Conservation (phyloP, 2,113 vertebrate species). For the Anolis carolinensis region DNA sequence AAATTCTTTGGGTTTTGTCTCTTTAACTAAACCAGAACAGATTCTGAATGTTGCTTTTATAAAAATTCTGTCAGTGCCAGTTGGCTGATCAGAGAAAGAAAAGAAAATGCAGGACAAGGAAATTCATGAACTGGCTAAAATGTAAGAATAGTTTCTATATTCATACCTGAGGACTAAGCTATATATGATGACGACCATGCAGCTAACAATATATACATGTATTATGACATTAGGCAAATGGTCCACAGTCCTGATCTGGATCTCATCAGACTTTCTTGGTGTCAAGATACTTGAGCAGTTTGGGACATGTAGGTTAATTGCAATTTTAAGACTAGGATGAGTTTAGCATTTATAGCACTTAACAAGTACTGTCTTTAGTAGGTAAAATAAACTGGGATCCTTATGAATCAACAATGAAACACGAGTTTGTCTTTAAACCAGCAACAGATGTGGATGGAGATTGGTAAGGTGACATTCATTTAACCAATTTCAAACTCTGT, state of each 20-base stretch:
- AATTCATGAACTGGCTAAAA: neutral
- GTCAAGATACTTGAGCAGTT: neutral
- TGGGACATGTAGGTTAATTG: neutral
- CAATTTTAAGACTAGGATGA: neutral
- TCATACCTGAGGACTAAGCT: neutral
- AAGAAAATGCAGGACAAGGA: neutral
- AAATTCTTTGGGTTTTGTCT: neutral
- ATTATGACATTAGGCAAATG: neutral
- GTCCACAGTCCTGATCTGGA: neutral
- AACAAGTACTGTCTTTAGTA: constrained; percentile 45
- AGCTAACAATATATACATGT: neutral
- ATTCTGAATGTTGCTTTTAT: constrained; percentile 16
- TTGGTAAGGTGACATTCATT: constrained; percentile 64
- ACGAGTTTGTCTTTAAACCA: constrained; percentile 70
- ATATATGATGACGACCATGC: neutral
- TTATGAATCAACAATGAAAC: constrained; percentile 79
- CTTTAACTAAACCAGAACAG: neutral
- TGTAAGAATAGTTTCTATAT: neutral
- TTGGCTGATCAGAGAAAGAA: constrained; percentile 1
- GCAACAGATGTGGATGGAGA: constrained; percentile 45
- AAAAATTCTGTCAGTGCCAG: constrained; percentile 19
- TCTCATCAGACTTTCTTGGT: neutral
- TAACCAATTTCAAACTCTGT: neutral
- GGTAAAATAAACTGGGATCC: constrained; percentile 73
- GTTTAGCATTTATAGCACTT: constrained; percentile 8